A percentile compares a stretch with the other conserved stretches of the same genome.
Conservation (phyloP, 2,888 invertebrate species). For the Cryptocephalus moraei region DNA sequence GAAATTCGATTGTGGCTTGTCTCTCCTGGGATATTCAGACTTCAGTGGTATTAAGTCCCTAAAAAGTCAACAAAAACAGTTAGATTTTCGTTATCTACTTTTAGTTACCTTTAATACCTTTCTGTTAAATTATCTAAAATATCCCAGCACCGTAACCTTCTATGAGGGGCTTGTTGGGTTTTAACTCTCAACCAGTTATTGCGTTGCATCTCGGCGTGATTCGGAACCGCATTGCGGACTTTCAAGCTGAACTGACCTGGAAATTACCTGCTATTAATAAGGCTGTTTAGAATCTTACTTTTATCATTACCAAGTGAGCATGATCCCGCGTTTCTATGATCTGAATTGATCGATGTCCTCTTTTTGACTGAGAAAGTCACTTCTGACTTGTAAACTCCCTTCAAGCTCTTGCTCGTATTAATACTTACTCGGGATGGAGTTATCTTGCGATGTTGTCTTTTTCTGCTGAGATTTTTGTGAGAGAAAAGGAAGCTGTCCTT, state of each 20-base stretch:
- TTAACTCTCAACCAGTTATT: slow-evolving; percentile 15
- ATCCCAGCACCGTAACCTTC: slow-evolving; percentile 18
- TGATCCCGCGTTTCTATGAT: no score
- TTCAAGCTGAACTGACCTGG: neutral
- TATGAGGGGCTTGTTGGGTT: slow-evolving; percentile 9
- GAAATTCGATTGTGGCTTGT: slow-evolving; percentile 1
- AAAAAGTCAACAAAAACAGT: slow-evolving; percentile 1
- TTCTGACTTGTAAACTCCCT: no score
- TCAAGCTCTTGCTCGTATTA: no score
- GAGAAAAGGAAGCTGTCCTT: no score
- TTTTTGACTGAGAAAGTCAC: no score
- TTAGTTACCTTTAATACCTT: slow-evolving; percentile 6
- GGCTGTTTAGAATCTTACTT: no score
- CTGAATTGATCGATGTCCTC: no score
- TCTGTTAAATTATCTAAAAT: slow-evolving; percentile 26
- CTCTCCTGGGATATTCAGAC: slow-evolving; percentile 26
- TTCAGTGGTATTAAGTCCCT: slow-evolving; percentile 24
- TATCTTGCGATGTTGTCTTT: no score
- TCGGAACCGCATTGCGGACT: neutral
- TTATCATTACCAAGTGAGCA: no score
- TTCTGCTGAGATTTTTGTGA: no score
- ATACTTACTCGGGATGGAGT: no score
- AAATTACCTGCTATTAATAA: no score
- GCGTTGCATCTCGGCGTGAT: neutral
- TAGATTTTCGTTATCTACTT: neutral